These are phyloP conservation scores for Montipora foliosa DNA, from an alignment of 64 coral and sea anemone genomes.

Conservation along the genomic window DNA sequence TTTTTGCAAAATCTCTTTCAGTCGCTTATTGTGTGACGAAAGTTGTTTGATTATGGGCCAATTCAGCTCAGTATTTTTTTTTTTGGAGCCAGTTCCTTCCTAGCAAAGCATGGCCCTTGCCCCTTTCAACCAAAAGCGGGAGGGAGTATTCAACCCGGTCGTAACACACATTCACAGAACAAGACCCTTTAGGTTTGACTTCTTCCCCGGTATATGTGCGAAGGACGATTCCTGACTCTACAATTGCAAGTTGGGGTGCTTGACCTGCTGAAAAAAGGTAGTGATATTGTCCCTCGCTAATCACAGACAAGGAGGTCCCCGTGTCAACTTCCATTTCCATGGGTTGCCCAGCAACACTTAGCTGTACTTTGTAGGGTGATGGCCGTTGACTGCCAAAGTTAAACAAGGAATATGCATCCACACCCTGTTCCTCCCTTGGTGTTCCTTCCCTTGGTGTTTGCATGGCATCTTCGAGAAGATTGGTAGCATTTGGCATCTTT, in stretches of 20 bases:
- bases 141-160: too few species aligned
- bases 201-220: conserved; percentile 55
- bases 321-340: conserved; percentile 38
- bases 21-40: too few species aligned
- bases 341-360: conserved; percentile 7
- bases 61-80: too few species aligned
- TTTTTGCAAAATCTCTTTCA: too few species aligned
- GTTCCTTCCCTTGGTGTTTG: background rate
- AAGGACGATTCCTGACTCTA: conserved; percentile 22
- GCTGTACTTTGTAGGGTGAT: conserved; percentile 33
- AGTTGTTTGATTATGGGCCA: too few species aligned
- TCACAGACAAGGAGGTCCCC: conserved; percentile 37
- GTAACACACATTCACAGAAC: background rate
- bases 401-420: conserved; percentile 22
- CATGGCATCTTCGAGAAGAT: background rate
- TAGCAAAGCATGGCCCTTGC: too few species aligned
- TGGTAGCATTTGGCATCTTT: conserved; percentile 51
- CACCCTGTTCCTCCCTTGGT: background rate
- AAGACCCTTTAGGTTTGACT: conserved; percentile 26
- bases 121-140: too few species aligned
- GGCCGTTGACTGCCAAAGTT: background rate
- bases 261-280: background rate
- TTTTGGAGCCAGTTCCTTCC: too few species aligned
- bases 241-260: background rate
- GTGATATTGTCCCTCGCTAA: conserved; percentile 25